Conservation (phyloP, 2,797 vertebrate species). For the Macropodus opercularis region DNA sequence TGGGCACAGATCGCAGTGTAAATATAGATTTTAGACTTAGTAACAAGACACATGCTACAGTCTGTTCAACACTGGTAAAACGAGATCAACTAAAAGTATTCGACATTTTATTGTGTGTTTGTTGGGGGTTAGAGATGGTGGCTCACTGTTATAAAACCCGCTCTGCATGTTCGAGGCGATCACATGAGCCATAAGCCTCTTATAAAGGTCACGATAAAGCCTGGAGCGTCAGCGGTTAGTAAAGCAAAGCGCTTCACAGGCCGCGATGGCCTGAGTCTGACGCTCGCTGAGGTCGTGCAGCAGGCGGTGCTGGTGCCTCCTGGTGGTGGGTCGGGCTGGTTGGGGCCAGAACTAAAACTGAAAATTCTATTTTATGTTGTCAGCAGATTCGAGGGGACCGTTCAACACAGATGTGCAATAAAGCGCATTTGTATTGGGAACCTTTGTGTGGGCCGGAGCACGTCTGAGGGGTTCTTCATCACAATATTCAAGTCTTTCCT, state of each 20-base stretch:
- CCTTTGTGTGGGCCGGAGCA: not conserved
- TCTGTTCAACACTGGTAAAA: not conserved
- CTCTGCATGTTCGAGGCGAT: conserved; percentile 29
- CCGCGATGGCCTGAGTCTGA: conserved; percentile 4
- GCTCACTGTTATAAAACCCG: conserved; percentile 4
- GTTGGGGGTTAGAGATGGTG: not conserved
- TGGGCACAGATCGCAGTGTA: conserved; percentile 45
- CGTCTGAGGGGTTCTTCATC: conserved; percentile 14
- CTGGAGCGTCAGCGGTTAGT: conserved; percentile 39
- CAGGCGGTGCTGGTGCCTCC: too few relatives aligned
- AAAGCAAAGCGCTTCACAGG: conserved; percentile 14
- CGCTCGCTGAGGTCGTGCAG: not conserved
- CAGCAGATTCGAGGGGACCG: too few relatives aligned
- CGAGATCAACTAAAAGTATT: not conserved
- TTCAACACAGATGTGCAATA: too few relatives aligned
- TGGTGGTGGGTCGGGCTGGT: too few relatives aligned
- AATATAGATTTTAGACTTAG: conserved; percentile 53
- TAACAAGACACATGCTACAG: not conserved
- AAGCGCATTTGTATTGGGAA: not conserved
- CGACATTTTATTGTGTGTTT: not conserved
- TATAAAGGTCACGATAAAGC: conserved; percentile 37
- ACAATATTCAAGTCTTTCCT: conserved; percentile 9
- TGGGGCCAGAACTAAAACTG: too few relatives aligned
- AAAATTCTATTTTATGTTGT: too few relatives aligned
- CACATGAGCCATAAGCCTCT: conserved; percentile 43